A percentile compares a stretch with the other conserved stretches of the same genome.
These are phyloP conservation scores for Globicephala melas DNA, from an alignment of 2,113 vertebrate genomes.

Conservation along the genomic window DNA sequence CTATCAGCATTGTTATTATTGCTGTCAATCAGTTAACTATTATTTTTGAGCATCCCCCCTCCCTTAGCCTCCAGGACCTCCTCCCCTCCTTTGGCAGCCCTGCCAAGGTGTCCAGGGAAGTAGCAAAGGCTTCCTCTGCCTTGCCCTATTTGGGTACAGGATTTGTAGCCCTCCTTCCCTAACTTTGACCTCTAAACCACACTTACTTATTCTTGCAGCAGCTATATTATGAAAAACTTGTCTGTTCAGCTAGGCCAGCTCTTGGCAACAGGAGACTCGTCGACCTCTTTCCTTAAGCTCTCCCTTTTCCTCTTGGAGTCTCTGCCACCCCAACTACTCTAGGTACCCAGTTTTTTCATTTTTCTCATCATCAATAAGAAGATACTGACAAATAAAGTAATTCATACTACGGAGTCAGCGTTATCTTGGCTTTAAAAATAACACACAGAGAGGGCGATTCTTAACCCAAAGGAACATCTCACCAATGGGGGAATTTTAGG, in stretches of 20 bases:
- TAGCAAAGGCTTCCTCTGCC: neutral
- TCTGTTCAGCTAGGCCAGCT: neutral
- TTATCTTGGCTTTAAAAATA: neutral
- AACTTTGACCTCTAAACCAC: no score
- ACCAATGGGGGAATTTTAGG: neutral
- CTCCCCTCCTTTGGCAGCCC: neutral
- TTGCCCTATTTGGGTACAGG: neutral
- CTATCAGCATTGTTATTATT: neutral
- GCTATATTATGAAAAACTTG: neutral
- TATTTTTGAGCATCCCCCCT: neutral
- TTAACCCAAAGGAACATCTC: neutral
- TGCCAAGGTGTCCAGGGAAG: neutral
- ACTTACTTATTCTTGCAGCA: no score
- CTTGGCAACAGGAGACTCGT: neutral
- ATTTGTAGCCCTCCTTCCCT: neutral
- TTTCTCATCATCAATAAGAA: neutral
- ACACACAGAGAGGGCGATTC: neutral
- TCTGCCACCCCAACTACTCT: neutral
- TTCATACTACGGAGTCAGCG: neutral
- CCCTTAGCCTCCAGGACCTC: neutral
- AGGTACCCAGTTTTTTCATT: neutral
- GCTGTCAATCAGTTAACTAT: no score
- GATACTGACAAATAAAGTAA: neutral
- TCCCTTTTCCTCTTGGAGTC: neutral
- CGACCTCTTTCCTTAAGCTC: fast-evolving